Evolutionary conservation across 2,888 invertebrate species (phyloP).

Genomic region (Halictus ligatus): DNA sequence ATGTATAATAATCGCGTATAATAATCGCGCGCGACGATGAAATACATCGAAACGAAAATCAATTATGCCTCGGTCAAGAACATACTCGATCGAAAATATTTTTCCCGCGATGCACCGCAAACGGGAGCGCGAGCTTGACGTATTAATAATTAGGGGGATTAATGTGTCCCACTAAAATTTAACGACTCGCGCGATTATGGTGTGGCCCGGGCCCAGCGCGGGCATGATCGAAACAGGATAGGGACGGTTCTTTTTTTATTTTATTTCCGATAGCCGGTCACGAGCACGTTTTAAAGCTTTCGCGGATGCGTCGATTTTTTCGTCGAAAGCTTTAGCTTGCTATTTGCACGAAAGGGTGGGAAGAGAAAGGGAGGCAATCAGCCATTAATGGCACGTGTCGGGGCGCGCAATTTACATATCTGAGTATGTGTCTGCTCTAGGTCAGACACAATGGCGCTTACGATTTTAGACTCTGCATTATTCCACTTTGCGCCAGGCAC

Average conservation of each 20-base stretch:
- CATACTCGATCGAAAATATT: neutral
- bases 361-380: slow-evolving; percentile 70
- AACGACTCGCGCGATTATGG: neutral
- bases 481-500: slow-evolving; percentile 39
- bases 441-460: slow-evolving; percentile 58
- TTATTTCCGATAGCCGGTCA: slow-evolving; percentile 14
- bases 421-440: slow-evolving; percentile 72
- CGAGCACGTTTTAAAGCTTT: slow-evolving; percentile 14
- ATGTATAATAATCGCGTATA: neutral
- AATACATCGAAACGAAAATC: neutral
- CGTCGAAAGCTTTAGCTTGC: slow-evolving; percentile 10
- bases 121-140: neutral
- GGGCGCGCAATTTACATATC: slow-evolving; percentile 79
- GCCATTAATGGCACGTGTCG: slow-evolving; percentile 81
- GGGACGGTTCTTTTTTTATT: neutral
- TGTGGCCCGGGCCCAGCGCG: neutral
- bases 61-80: neutral
- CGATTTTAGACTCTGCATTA: slow-evolving; percentile 61
- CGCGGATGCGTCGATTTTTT: slow-evolving; percentile 32
- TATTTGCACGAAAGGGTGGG: slow-evolving; percentile 13
- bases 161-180: neutral
- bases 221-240: neutral
- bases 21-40: neutral
- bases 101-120: neutral
- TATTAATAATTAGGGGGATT: neutral